Percentiles rank a stretch among this genome's conserved stretches.
phyloP scores from a whole-genome alignment of 2,888 invertebrate species.

The Tetranychus truncatus region DNA sequence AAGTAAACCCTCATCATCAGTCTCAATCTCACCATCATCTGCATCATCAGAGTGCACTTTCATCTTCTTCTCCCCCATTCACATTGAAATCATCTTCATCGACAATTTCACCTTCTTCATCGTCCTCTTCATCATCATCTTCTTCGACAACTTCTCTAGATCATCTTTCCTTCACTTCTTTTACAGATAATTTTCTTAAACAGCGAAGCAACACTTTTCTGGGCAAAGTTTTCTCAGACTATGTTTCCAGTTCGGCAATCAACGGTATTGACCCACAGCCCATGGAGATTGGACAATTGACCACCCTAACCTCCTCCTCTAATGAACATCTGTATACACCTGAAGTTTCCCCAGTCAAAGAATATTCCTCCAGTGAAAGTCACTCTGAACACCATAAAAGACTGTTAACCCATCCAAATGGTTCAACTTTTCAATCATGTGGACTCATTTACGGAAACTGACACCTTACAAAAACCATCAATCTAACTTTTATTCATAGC shows the following conservation, averaged over 20 bases:
- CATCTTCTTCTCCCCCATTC: too few relatives aligned
- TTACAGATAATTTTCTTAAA: conserved; percentile 2
- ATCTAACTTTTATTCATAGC: not conserved
- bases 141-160: not conserved
- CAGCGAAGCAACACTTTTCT: conserved; percentile 8
- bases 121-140: not conserved
- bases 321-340: not conserved
- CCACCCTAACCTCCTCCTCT: not conserved
- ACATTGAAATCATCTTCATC: not conserved
- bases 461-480: not conserved
- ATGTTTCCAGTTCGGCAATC: not conserved
- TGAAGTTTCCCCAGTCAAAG: not conserved
- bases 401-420: not conserved
- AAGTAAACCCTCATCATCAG: too few relatives aligned
- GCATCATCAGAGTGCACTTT: too few relatives aligned
- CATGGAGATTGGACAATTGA: not conserved
- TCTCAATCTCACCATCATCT: too few relatives aligned
- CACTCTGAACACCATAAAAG: not conserved
- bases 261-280: not conserved
- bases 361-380: too few relatives aligned
- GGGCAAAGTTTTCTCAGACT: conserved; percentile 11
- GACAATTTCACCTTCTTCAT: not conserved
- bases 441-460: not conserved
- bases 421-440: not conserved
- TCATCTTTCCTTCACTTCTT: conserved; percentile 4